These are phyloP conservation scores for Pampusana beccarii DNA, from an alignment of 2,113 vertebrate genomes.

Conservation along the genomic window DNA sequence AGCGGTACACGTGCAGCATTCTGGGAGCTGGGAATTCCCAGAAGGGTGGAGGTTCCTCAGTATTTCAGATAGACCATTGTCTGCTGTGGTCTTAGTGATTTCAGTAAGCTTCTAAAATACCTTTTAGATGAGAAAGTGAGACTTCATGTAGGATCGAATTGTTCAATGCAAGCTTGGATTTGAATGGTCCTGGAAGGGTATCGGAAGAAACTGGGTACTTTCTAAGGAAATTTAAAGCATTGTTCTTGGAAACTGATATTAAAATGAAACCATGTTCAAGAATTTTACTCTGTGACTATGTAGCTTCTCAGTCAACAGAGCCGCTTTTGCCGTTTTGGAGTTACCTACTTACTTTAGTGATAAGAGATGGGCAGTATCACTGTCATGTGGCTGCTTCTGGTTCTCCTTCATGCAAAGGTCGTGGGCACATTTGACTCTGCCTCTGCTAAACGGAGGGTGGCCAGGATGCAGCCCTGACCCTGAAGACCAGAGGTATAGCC, in stretches of 20 bases:
- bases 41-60: not conserved
- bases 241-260: not conserved
- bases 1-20: rapidly evolving
- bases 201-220: not conserved
- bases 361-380: not conserved
- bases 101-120: not conserved
- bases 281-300: not conserved
- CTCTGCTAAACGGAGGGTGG: not conserved
- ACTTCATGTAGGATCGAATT: not conserved
- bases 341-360: not conserved
- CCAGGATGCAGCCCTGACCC: not conserved
- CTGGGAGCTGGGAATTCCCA: not conserved
- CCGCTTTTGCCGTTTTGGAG: not conserved
- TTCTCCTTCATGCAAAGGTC: not conserved
- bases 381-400: not conserved
- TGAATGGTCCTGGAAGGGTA: not conserved
- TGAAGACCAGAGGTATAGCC: not conserved
- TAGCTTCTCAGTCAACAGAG: not conserved
- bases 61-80: not conserved
- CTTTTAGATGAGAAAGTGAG: not conserved
- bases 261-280: not conserved
- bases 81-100: not conserved
- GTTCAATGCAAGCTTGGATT: not conserved
- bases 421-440: not conserved
- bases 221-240: not conserved